phyloP scores from a whole-genome alignment of 2,888 invertebrate genomes.

The Limnephilus marmoratus region DNA sequence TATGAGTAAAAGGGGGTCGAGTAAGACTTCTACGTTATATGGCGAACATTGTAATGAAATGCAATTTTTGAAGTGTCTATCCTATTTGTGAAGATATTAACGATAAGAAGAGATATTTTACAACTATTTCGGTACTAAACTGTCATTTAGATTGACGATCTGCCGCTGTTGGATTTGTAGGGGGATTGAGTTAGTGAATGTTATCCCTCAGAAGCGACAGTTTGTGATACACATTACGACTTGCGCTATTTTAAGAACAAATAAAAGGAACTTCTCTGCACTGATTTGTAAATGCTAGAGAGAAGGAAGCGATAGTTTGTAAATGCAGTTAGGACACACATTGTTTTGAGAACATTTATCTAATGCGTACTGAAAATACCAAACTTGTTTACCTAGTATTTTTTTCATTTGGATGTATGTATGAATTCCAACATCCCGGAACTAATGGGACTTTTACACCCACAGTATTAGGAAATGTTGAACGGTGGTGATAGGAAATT shows the following conservation, averaged over 20 bases:
- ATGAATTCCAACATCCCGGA: background rate
- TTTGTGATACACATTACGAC: background rate
- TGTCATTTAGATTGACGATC: constrained; percentile 46
- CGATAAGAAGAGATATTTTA: background rate
- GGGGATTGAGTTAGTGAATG: constrained; percentile 2
- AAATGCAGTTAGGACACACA: background rate
- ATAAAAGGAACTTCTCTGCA: background rate
- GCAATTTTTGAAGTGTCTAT: background rate
- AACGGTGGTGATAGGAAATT: background rate
- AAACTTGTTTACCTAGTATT: background rate
- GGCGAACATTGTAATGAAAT: background rate
- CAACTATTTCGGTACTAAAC: constrained; percentile 37
- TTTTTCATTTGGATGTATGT: background rate
- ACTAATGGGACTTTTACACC: background rate
- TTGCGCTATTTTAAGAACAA: background rate
- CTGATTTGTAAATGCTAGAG: background rate
- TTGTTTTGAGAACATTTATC: background rate
- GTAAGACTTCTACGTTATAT: background rate
- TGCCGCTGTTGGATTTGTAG: constrained; percentile 5
- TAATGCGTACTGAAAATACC: background rate
- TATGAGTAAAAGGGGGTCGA: background rate
- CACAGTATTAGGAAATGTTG: background rate
- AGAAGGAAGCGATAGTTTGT: background rate
- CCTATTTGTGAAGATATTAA: background rate
- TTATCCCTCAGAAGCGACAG: background rate